Evolutionary conservation across 1,140 invertebrate species (phyloP), one percentile per base, ranked within the genome.

Genomic region (Lepidotrigona ventralis): DNA sequence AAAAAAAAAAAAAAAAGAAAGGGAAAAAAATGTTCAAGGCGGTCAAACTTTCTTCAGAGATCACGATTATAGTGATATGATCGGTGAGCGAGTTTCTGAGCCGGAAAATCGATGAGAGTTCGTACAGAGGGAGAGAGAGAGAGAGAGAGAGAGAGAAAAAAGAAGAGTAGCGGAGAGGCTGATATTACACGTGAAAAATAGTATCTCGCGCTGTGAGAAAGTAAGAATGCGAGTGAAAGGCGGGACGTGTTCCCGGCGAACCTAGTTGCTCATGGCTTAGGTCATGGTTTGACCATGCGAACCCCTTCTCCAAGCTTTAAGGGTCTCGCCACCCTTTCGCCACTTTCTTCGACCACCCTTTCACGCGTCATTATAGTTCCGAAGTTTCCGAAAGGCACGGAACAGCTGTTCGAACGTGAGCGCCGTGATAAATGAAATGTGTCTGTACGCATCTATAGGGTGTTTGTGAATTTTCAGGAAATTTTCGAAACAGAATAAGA

Each of bases 31-130:
- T 21, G 75, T 73, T 80, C 51, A 68, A 79, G 54, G 60, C 75
- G 76, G 79, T 63, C 73, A 39, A 76, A 76, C 74, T 63, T 78
- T 33, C 63, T 86, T 86, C 80, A 87, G 76, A 78, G 77, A 87
- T 86, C 81, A 77, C 81, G 75, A 72, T 70, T 82, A 76, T 53
- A 74, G 56, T 73, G 86, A 87, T 87, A 80, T 54, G 72, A 84
- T 87, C 81, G 60, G 81, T 84, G 84, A 84, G 84, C 81, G 70
- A 78, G 81, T 73, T 77, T 80, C 74, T 74, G 39, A 46, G 60
- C 60, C 68, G 63, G 66, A 77, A 81, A 79, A 82, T 87, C 86
- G 81, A 87, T 87, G 80, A 66, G 68, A 63, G 60, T 60, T 76
- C 71, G 68, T 73, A 60, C 23, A 60, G 58, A 68, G 58, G 73